Percentiles rank a stretch among this genome's conserved stretches.
Conservation (phyloP, 2,888 invertebrate genomes). For the Helleia helle region DNA sequence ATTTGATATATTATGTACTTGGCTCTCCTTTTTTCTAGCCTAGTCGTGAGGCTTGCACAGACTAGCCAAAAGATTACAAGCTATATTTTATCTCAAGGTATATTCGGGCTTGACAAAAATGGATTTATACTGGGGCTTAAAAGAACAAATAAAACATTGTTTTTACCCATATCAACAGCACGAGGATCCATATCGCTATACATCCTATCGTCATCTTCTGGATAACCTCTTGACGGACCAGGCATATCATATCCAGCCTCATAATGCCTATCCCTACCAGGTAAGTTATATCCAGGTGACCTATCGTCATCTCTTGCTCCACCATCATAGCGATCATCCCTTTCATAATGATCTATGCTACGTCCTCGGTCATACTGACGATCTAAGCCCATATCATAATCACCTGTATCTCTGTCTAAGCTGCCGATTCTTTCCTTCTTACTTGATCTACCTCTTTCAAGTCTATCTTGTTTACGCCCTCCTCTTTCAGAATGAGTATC, state of each 20-base stretch:
- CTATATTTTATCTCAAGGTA: no score
- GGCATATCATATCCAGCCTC: conserved; percentile 60
- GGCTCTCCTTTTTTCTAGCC: no score
- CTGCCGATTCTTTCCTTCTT: conserved; percentile 64
- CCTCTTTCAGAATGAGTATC: conserved; percentile 63
- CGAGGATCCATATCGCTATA: conserved; percentile 64
- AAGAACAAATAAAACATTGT: conserved; percentile 4
- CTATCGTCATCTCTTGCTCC: conserved; percentile 57
- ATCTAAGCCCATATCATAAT: conserved; percentile 59
- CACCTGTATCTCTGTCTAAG: conserved; percentile 61
- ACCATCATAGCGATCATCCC: conserved; percentile 62
- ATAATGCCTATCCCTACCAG: conserved; percentile 60
- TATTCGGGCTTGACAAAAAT: no score
- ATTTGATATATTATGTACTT: no score
- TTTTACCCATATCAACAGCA: conserved; percentile 55
- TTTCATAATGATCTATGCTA: conserved; percentile 64
- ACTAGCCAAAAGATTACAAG: no score
- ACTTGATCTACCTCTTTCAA: conserved; percentile 67
- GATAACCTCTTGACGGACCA: conserved; percentile 62
- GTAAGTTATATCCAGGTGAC: conserved; percentile 55
- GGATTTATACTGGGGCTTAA: no score
- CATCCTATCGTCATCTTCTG: conserved; percentile 70
- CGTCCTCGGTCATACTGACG: conserved; percentile 64
- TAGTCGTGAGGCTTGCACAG: no score
- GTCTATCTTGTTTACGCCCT: conserved; percentile 58